These are phyloP conservation scores for Diaprepes abbreviatus DNA, from an alignment of 2,888 invertebrate genomes.

Conservation along the genomic window DNA sequence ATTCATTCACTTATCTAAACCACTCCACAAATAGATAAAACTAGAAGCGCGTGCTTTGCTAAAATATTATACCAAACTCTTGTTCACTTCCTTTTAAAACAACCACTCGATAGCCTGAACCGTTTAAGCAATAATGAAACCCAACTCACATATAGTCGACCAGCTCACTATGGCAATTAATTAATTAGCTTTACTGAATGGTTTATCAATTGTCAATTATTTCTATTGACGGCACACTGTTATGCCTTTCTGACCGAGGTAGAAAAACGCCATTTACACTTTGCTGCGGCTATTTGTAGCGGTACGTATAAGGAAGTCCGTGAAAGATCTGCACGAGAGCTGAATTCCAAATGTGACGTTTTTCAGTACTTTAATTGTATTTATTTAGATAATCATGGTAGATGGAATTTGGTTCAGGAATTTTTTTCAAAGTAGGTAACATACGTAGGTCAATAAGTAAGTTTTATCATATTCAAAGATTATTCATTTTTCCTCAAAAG, in stretches of 20 bases:
- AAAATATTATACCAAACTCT: neutral
- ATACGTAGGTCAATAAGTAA: too few species aligned
- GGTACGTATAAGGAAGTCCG: slow-evolving; percentile 38
- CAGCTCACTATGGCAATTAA: slow-evolving; percentile 59
- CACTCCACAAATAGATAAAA: neutral
- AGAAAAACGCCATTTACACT: slow-evolving; percentile 67
- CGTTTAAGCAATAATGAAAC: slow-evolving; percentile 58
- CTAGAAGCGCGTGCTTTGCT: neutral
- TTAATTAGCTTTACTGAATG: slow-evolving; percentile 65
- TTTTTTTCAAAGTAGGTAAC: too few species aligned
- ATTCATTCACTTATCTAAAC: neutral
- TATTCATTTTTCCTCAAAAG: too few species aligned
- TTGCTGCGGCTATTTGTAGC: slow-evolving; percentile 57
- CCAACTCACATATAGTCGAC: slow-evolving; percentile 51
- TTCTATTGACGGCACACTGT: slow-evolving; percentile 53
- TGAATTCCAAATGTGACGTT: slow-evolving; percentile 38
- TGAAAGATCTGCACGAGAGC: slow-evolving; percentile 22
- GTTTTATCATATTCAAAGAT: too few species aligned
- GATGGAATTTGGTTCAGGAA: too few species aligned
- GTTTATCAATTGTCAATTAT: slow-evolving; percentile 66
- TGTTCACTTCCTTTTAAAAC: slow-evolving; percentile 14
- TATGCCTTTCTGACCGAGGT: slow-evolving; percentile 40
- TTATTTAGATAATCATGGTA: too few species aligned
- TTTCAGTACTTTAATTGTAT: slow-evolving; percentile 42
- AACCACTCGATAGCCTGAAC: slow-evolving; percentile 42